Conservation (phyloP, 2,797 vertebrate genomes). For the Enteromius afrohamiltoni region DNA sequence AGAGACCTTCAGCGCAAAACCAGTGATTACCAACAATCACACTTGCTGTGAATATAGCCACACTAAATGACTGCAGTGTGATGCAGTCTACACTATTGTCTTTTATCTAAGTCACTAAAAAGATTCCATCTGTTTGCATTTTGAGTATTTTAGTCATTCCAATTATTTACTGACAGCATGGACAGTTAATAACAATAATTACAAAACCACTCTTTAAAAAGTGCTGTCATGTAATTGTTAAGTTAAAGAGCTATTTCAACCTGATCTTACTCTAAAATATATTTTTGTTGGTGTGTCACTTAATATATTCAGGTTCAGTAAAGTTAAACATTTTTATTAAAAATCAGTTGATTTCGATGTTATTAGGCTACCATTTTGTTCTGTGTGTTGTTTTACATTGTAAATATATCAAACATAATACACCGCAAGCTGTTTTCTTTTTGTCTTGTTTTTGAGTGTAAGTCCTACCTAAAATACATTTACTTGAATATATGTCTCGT, state of each 20-base stretch:
- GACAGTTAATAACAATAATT: not conserved
- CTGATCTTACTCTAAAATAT: not conserved
- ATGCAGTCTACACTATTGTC: conserved; percentile 16
- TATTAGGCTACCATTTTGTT: not conserved
- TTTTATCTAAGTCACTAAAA: not conserved
- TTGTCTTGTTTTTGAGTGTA: not conserved
- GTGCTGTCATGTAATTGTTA: not conserved
- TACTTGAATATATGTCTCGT: not conserved
- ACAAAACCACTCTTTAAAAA: not conserved
- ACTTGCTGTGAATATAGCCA: conserved; percentile 41
- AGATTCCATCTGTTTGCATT: not conserved
- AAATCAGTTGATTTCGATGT: not conserved
- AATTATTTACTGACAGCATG: not conserved
- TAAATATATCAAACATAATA: not conserved
- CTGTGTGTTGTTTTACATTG: no score
- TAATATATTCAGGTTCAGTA: not conserved
- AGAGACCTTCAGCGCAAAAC: conserved; percentile 43
- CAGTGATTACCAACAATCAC: conserved; percentile 49
- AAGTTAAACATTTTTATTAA: not conserved
- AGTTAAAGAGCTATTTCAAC: not conserved
- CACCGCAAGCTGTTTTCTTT: not conserved
- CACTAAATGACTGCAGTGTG: conserved; percentile 27
- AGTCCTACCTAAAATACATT: not conserved
- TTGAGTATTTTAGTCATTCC: not conserved
- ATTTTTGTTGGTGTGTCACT: not conserved